Conservation (phyloP, 2,113 vertebrate species). For the Tupaia tana region DNA sequence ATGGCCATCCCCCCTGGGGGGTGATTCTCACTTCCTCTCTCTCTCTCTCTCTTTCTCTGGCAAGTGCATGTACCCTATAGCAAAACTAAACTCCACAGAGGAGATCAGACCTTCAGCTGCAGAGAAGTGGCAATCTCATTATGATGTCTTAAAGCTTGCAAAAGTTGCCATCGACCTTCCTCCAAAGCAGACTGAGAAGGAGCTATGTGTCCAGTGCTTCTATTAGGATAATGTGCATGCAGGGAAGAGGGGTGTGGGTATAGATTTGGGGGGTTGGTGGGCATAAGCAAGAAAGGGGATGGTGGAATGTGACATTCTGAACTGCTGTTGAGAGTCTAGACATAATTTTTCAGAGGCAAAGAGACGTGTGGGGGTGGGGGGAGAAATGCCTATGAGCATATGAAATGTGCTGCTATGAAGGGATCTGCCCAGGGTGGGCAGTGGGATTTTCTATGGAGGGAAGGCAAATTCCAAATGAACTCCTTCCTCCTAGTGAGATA, state of each 20-base stretch:
- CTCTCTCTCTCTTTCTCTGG: too few species aligned
- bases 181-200: not conserved
- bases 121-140: not conserved
- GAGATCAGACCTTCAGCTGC: not conserved
- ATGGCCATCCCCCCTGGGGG: too few species aligned
- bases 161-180: not conserved
- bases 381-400: fast-evolving
- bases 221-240: not conserved
- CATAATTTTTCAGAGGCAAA: not conserved
- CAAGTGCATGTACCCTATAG: too few species aligned
- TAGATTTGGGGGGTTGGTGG: not conserved
- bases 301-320: too few species aligned
- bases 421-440: fast-evolving
- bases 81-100: not conserved
- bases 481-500: not conserved
- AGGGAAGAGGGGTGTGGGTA: too few species aligned
- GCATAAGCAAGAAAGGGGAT: not conserved
- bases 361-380: not conserved
- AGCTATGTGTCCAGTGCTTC: fast-evolving
- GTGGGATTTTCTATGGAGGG: fast-evolving
- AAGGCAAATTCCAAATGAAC: not conserved
- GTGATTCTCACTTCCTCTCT: too few species aligned
- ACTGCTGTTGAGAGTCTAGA: not conserved
- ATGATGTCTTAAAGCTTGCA: not conserved
- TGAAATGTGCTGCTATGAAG: fast-evolving